A percentile compares a stretch with the other conserved stretches of the same genome.
phyloP scores from a whole-genome alignment of 2,888 invertebrate genomes.

The Trypoxylon attenuatum region DNA sequence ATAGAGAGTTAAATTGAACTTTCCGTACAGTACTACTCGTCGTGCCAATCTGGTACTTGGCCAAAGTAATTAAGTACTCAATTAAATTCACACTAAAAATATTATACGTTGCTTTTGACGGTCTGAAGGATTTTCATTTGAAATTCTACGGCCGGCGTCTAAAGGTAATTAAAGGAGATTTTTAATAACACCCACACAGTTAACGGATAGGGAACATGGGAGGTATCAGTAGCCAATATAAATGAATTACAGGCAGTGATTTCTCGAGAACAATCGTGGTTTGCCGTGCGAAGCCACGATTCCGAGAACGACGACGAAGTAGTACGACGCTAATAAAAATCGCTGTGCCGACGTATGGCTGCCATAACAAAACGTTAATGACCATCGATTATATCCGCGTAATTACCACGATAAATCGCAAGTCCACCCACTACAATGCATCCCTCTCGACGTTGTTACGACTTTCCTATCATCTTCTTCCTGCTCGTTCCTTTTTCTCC shows the following conservation, averaged over 20 bases:
- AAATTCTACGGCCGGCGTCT: no score
- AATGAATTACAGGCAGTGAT: slow-evolving; percentile 26
- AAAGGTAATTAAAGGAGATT: no score
- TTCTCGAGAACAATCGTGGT: slow-evolving; percentile 34
- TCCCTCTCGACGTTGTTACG: slow-evolving; percentile 60
- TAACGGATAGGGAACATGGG: slow-evolving; percentile 11
- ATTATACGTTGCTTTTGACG: no score
- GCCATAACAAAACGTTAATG: slow-evolving; percentile 70
- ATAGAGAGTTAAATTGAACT: no score
- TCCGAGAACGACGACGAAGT: slow-evolving; percentile 31
- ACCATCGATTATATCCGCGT: slow-evolving; percentile 67
- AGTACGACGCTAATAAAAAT: slow-evolving; percentile 67
- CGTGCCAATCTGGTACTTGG: no score
- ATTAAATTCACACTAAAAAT: no score
- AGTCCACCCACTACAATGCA: slow-evolving; percentile 60
- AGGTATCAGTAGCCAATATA: slow-evolving; percentile 22
- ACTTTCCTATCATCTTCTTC: slow-evolving; percentile 58
- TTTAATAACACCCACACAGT: no score
- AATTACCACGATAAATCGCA: slow-evolving; percentile 71
- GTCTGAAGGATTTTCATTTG: no score
- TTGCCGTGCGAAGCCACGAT: slow-evolving; percentile 51
- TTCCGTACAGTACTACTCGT: no score
- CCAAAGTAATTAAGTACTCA: no score
- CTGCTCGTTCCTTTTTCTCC: not conserved
- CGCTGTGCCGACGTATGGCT: slow-evolving; percentile 57